Evolutionary conservation across 1,140 invertebrate species (phyloP).

Genomic region (Arion vulgaris): DNA sequence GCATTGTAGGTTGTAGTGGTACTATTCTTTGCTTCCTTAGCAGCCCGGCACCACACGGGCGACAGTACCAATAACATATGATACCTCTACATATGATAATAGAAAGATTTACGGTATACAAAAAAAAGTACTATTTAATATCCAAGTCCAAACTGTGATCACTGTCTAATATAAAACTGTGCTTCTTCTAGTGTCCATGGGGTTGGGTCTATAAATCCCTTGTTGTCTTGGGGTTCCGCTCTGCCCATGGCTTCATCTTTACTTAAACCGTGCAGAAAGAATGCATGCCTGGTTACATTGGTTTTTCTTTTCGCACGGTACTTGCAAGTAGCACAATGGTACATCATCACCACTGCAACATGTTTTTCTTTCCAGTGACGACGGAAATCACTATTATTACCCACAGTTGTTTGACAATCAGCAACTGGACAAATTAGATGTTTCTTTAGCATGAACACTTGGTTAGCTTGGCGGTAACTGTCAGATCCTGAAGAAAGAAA

Average conservation of each 20-base stretch:
- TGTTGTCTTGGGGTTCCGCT: slow-evolving; percentile 16
- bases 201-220: slow-evolving; percentile 22
- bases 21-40: no score
- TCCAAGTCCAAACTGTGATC: not conserved
- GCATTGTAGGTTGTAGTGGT: no score
- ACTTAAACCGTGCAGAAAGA: not conserved
- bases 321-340: not conserved
- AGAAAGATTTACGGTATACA: no score
- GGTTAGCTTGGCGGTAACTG: not conserved
- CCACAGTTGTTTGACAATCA: slow-evolving; percentile 8
- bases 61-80: no score
- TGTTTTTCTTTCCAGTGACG: slow-evolving; percentile 32
- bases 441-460: not conserved
- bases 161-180: not conserved
- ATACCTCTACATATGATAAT: no score
- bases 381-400: slow-evolving; percentile 8
- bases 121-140: not conserved
- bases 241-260: not conserved
- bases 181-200: slow-evolving; percentile 11
- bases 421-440: slow-evolving; percentile 25
- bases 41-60: no score
- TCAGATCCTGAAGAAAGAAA: slow-evolving; percentile 16
- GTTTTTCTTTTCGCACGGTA: slow-evolving; percentile 20
- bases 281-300: slow-evolving; percentile 6
- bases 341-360: slow-evolving; percentile 2